A percentile compares a stretch with the other conserved stretches of the same genome.
Conservation (phyloP, 2,888 invertebrate genomes). For the Thera britannica region DNA sequence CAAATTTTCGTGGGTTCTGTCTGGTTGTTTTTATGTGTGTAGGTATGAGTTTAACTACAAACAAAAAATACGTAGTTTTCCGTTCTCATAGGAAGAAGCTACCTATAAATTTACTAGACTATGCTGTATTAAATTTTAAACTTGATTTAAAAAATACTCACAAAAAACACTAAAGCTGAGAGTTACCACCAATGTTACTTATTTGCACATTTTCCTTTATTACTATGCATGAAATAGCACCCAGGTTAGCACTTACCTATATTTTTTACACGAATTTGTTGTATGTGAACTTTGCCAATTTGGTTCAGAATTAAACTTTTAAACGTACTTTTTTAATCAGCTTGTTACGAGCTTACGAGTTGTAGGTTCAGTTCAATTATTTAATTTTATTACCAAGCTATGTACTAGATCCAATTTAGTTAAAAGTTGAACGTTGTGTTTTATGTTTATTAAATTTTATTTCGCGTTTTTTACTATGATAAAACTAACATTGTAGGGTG, state of each 20-base stretch:
- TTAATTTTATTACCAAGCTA: not conserved
- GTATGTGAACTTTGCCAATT: constrained; percentile 21
- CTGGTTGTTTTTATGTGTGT: too few species aligned
- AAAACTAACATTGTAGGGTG: too few species aligned
- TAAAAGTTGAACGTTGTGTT: not conserved
- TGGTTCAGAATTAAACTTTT: not conserved
- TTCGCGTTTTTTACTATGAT: too few species aligned
- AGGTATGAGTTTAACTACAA: too few species aligned
- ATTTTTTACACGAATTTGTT: constrained; percentile 6
- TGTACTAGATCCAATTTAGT: too few species aligned
- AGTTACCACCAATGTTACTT: not conserved
- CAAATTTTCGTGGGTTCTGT: too few species aligned
- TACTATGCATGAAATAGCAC: constrained; percentile 10
- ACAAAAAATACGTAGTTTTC: too few species aligned
- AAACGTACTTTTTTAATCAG: not conserved
- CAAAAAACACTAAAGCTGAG: too few species aligned
- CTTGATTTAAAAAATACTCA: too few species aligned
- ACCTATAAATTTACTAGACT: too few species aligned
- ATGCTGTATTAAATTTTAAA: too few species aligned
- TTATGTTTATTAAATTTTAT: not conserved
- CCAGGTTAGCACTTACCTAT: not conserved
- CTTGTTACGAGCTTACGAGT: not conserved
- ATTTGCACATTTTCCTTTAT: constrained; percentile 12
- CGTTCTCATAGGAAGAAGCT: too few species aligned
- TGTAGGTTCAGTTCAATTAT: not conserved